A percentile compares a stretch with the other conserved stretches of the same genome.
Conservation (phyloP, 2,888 invertebrate genomes). For the Eristalis intricaria region DNA sequence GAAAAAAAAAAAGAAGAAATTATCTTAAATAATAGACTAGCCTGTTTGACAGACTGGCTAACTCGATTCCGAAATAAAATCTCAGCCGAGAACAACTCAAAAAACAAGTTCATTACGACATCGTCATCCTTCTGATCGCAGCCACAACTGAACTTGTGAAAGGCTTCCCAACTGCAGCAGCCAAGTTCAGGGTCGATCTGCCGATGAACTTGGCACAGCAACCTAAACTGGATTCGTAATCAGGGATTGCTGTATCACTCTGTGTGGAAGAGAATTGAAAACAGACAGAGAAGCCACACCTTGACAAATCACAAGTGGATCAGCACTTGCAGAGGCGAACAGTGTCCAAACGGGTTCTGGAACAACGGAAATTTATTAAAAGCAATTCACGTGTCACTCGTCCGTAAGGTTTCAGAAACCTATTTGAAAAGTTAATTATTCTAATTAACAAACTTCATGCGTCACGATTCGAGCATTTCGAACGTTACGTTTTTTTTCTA, state of each 20-base stretch:
- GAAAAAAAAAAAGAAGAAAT: too few relatives aligned
- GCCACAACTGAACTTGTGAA: not conserved
- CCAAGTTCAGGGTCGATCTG: not conserved
- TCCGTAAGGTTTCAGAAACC: not conserved
- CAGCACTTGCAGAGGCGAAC: not conserved
- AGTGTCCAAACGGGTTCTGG: too few relatives aligned
- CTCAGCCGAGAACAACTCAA: not conserved
- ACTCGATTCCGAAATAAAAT: not conserved
- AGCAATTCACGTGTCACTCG: not conserved
- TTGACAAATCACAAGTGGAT: not conserved
- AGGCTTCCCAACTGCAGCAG: not conserved
- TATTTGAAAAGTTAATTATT: not conserved
- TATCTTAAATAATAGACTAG: too few relatives aligned
- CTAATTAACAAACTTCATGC: not conserved
- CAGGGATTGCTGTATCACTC: not conserved
- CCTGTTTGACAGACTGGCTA: too few relatives aligned
- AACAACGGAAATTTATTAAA: not conserved
- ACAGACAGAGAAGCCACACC: not conserved
- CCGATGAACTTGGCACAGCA: not conserved
- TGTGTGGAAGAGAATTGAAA: not conserved
- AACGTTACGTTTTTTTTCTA: not conserved
- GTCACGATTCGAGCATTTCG: not conserved
- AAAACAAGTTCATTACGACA: not conserved
- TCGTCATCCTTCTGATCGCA: not conserved
- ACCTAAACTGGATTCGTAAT: not conserved